These are phyloP conservation scores for Thermophis baileyi DNA, from an alignment of 2,113 vertebrate species.

Conservation along the genomic window DNA sequence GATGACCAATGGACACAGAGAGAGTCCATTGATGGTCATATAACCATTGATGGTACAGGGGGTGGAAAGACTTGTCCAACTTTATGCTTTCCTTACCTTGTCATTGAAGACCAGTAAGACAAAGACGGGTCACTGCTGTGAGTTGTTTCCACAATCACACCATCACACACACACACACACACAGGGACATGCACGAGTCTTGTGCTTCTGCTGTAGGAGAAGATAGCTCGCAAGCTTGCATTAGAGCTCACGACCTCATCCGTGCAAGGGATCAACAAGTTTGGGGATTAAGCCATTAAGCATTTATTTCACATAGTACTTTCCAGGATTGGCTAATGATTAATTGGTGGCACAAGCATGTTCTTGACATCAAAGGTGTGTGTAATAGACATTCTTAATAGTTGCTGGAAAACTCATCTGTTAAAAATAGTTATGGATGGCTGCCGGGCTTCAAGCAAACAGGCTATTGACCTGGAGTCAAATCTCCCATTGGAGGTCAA, in stretches of 20 bases:
- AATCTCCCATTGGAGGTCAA: constrained; percentile 12
- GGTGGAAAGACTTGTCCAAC: background rate
- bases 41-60: background rate
- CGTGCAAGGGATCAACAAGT: background rate
- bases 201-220: background rate
- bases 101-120: background rate
- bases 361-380: constrained; percentile 3
- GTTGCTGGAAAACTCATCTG: constrained; percentile 12
- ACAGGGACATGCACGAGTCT: background rate
- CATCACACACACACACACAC: background rate
- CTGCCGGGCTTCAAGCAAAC: background rate
- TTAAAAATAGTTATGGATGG: constrained; percentile 26
- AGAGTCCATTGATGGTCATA: background rate
- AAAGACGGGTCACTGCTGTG: background rate
- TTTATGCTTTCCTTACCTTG: background rate
- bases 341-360: background rate
- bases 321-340: background rate
- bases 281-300: background rate
- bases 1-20: too few relatives aligned
- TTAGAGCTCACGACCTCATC: background rate
- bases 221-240: background rate
- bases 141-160: background rate
- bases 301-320: background rate
- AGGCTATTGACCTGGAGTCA: constrained; percentile 22
- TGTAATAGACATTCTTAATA: background rate